Evolutionary conservation across 2,797 vertebrate species (phyloP).

Genomic region (Pygocentrus nattereri): DNA sequence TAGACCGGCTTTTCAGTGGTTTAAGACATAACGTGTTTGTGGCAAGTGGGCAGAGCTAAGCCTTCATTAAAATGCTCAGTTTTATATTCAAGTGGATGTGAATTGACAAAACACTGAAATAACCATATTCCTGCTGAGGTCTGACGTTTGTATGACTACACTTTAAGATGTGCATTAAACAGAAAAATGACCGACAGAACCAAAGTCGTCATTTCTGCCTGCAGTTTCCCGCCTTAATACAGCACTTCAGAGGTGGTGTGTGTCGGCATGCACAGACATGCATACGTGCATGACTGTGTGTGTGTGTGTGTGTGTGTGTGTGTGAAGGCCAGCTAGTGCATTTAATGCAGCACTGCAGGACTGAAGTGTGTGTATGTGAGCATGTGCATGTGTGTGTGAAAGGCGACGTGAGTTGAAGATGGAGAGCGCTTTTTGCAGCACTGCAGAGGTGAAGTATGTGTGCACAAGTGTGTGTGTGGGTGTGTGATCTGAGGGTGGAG

Average conservation of each 20-base stretch:
- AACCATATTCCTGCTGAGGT: too few species aligned
- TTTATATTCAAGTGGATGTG: too few species aligned
- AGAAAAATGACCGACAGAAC: too few species aligned
- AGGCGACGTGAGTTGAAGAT: neutral
- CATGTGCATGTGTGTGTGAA: neutral
- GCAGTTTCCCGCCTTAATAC: neutral
- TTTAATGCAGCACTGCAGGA: slow-evolving; percentile 4
- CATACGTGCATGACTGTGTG: too few species aligned
- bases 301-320: slow-evolving; percentile 23
- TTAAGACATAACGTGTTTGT: neutral
- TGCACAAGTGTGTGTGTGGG: neutral
- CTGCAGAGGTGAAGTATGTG: neutral
- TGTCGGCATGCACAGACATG: neutral
- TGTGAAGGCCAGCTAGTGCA: neutral
- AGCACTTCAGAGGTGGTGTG: neutral
- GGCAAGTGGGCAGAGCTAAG: neutral
- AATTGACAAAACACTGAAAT: too few species aligned
- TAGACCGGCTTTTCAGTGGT: too few species aligned
- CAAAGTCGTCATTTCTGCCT: too few species aligned
- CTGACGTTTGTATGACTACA: too few species aligned
- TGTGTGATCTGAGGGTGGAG: slow-evolving; percentile 44
- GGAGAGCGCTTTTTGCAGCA: neutral
- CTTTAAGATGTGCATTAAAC: too few species aligned
- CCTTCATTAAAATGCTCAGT: too few species aligned
- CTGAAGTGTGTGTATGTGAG: neutral